These are phyloP conservation scores for Anguilla megastoma DNA, from an alignment of 2,797 vertebrate species.

Conservation along the genomic window DNA sequence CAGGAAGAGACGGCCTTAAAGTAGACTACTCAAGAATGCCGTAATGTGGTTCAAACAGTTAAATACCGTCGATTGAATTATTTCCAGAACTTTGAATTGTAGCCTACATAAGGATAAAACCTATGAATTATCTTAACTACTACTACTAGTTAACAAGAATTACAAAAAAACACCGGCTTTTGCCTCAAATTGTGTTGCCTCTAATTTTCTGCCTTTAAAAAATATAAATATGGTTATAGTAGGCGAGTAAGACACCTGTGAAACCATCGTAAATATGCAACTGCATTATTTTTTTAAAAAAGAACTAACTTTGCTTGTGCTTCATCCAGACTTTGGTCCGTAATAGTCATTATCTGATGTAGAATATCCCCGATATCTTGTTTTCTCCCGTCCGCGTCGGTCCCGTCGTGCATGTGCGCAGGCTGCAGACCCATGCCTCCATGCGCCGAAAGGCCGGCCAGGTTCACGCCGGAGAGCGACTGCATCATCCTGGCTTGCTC, in stretches of 20 bases:
- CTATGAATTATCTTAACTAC: not conserved
- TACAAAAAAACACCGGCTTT: not conserved
- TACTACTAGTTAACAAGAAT: not conserved
- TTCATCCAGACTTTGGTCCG: conserved; percentile 90
- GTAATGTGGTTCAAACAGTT: not conserved
- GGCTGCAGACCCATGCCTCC: conserved; percentile 81
- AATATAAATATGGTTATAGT: not conserved
- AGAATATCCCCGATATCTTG: conserved; percentile 88
- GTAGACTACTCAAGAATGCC: not conserved
- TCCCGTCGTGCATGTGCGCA: conserved; percentile 75
- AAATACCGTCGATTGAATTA: not conserved
- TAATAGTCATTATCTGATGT: conserved; percentile 90
- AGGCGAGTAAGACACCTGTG: not conserved
- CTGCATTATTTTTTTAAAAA: conserved; percentile 40
- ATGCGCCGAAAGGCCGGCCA: conserved; percentile 81
- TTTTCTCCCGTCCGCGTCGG: conserved; percentile 81
- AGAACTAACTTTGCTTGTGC: conserved; percentile 89
- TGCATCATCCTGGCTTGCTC: conserved; percentile 85
- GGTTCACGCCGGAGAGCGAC: conserved; percentile 81
- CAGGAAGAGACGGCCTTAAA: not conserved
- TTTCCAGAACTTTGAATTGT: not conserved
- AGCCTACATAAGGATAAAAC: not conserved
- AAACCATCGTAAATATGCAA: not conserved
- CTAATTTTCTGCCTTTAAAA: not conserved
- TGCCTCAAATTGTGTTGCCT: not conserved